Base-by-base conservation (phyloP, 2,113 vertebrate genomes). In the Suricata suricatta region DNA sequence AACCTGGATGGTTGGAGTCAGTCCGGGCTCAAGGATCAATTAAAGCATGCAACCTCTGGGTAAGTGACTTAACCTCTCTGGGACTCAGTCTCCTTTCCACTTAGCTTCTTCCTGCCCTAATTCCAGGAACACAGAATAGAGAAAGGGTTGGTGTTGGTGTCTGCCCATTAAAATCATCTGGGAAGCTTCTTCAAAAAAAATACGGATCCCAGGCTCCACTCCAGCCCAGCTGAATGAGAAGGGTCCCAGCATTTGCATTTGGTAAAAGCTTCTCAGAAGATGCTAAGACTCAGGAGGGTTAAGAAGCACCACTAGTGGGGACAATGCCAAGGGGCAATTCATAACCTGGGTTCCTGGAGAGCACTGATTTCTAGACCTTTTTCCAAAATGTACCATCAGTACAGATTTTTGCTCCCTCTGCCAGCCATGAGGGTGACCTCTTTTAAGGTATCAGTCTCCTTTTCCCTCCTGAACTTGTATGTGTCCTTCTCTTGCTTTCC, bases 191-290 rank as follows among this genome's bases (percentile, higher is more conserved):
- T 47, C 44, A 47, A 47, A 72, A 71, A 17, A 68, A 41, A 10
- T 19, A 66, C 9, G 13, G 74, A 0, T 47, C 64, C 44, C 25
- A 68, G 16, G 5, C 10, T 35, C 19, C 8, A 33, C 31, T 19
- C 1, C 9, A 83, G 82, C 82, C 14, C 7, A 23, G 31, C 63
- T 19, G 10, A 33, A 27, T 47, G 33, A n/a, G 88, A 68, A 54
- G 47, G 50, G 10, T 77, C 33, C 11, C 16, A 17, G 27, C 2
- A 29, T 25, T 31, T 27, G 47, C 15, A 50, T 17, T 12, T 31
- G 72, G 63, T 27, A 2, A 81, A n/a, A 35, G 3, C 3, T 25
- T 50, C 10, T 52, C 3, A 3, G n/a, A 7, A 0, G 3, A 33
- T 47, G 54, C 19, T 77, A n/a, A 79, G 14, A 16, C 19, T 1